Base-by-base conservation (phyloP, 2,113 vertebrate species). In the Aramus guarauna region DNA sequence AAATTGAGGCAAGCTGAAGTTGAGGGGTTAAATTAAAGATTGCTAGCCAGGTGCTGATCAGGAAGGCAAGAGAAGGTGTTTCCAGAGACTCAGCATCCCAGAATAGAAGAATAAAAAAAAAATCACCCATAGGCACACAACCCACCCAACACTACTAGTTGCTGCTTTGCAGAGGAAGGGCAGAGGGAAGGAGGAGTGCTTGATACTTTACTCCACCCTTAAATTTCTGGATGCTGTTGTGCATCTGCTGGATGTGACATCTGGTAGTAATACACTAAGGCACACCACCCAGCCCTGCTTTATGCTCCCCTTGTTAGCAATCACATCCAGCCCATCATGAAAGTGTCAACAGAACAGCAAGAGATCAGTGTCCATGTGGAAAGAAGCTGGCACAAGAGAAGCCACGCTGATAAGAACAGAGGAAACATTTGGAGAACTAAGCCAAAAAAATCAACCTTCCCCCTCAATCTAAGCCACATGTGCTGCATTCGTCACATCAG, bases 271-370 rank as follows among this genome's bases (percentile, higher is more conserved):
- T 80, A 88, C 5, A 63, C 59, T 71, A 50, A 91, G 26, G 48
- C 41, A 74, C 62, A 88, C 74, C 82, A 66, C 85, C 72, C 76
- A 91, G 76, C 85, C 72, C 76, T 89, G 76, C 23, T 96, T 90
- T 93, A 92, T 89, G 86, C 83, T 89, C 39, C 15, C 52, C 79
- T 39, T 67, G 63, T 72, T 88, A 91, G 76, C 0, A 0, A 92
- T 76, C 76, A 94, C 92, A 92, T 83, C 64, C 94, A 93, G 27
- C 34, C 48, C 64, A 89, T 78, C 85, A 86, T 4, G 10, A 67
- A 92, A 86, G 79, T 10, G 47, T 93, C 88, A 95, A 67, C 52
- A 90, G 37, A 90, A 88, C 90, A 93, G 80, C 69, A 53, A 92
- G 90, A 74, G 68, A 73, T 55, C 67, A 50, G 45, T 14, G 29